Conservation (phyloP, 2,888 invertebrate species). For the Steinernema carpocapsae region DNA sequence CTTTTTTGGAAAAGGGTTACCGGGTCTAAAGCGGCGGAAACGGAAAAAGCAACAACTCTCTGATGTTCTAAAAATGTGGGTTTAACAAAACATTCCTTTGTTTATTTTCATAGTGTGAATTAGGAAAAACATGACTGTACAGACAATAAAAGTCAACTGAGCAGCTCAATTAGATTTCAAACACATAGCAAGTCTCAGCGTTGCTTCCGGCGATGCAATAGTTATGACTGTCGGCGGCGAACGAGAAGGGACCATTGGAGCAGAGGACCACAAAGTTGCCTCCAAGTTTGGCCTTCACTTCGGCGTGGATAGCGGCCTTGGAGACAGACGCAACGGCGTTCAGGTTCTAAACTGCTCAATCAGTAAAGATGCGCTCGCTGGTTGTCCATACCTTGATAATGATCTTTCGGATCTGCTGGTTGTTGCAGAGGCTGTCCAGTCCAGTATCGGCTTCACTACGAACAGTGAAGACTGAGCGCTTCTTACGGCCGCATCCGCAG, state of each 20-base stretch:
- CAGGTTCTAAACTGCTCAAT: slow-evolving; percentile 45
- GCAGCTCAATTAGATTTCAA: slow-evolving; percentile 37
- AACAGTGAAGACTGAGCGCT: slow-evolving; percentile 41
- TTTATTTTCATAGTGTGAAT: too few species aligned
- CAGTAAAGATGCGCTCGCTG: background rate
- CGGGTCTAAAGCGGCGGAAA: too few species aligned
- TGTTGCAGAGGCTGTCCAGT: background rate
- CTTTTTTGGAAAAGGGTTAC: too few species aligned
- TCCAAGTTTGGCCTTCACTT: slow-evolving; percentile 52
- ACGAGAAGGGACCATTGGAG: slow-evolving; percentile 55
- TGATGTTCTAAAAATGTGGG: too few species aligned
- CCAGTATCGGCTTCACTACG: background rate
- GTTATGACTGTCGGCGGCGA: slow-evolving; percentile 53
- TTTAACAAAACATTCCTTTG: too few species aligned
- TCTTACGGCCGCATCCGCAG: slow-evolving; percentile 57
- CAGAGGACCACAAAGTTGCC: slow-evolving; percentile 59
- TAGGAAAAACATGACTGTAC: background rate
- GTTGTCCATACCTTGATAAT: slow-evolving; percentile 52
- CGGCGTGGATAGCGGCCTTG: slow-evolving; percentile 54
- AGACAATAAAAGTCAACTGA: background rate
- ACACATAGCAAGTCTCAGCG: slow-evolving; percentile 48
- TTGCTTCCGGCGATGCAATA: slow-evolving; percentile 51
- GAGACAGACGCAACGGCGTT: slow-evolving; percentile 47
- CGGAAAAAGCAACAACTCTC: too few species aligned
- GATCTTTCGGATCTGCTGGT: slow-evolving; percentile 46